phyloP scores from a whole-genome alignment of 2,113 vertebrate genomes.

The Macrotus californicus region DNA sequence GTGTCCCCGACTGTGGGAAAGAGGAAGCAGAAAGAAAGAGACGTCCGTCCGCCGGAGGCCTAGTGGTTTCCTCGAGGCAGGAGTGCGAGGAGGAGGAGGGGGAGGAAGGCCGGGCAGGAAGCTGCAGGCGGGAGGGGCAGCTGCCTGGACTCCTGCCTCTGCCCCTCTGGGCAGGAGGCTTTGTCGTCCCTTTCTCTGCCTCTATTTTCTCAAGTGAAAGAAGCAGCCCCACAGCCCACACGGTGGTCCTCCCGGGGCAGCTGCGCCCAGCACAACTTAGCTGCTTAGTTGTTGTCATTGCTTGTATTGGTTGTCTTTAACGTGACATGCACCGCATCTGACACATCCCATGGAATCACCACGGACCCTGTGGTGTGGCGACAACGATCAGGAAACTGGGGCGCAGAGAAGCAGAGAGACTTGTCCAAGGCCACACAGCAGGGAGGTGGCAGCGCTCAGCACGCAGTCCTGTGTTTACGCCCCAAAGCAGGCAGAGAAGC shows the following conservation, averaged over 20 bases:
- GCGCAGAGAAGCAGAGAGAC: background rate
- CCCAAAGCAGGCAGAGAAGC: background rate
- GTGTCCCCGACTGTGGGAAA: conserved; percentile 60
- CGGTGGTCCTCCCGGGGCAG: too few species aligned
- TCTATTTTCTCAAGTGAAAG: too few species aligned
- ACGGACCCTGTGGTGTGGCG: background rate
- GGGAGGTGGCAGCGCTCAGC: background rate
- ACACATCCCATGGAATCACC: background rate
- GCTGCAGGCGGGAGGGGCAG: background rate
- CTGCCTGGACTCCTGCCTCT: background rate
- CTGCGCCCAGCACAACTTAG: background rate
- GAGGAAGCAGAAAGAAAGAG: conserved; percentile 68
- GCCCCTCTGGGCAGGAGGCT: background rate
- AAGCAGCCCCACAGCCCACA: too few species aligned
- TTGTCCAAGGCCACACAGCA: background rate
- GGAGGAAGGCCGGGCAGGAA: conserved; percentile 28
- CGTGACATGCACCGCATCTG: rapidly evolving
- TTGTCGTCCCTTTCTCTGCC: background rate
- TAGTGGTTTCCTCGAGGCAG: conserved; percentile 58
- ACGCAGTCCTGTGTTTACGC: background rate
- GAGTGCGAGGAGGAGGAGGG: background rate
- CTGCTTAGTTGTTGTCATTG: background rate
- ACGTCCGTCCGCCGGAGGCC: conserved; percentile 43
- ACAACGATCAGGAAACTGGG: background rate
- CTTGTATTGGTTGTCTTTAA: background rate